Base-by-base conservation (phyloP, 2,113 vertebrate genomes). In the Machaerirhynchus nigripectus region DNA sequence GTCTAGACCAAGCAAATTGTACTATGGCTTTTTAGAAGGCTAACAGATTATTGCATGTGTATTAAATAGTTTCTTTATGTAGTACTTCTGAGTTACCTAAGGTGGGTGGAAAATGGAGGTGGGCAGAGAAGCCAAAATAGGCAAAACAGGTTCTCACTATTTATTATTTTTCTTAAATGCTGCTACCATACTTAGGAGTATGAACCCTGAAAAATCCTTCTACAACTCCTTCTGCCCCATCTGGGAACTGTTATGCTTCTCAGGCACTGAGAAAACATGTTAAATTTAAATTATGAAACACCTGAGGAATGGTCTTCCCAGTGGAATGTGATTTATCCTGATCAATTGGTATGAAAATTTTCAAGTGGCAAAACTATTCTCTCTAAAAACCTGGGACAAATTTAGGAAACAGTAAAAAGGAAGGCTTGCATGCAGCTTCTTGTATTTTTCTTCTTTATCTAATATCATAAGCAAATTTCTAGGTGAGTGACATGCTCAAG, bases 181-280 rank as follows among this genome's bases (percentile, higher is more conserved):
- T 61, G 19, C 28, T 74, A 16, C 22, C 5, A 31, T 40, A 10
- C 5, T 16, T 59, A 33, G 61, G 50, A 39, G 35, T 86, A 77
- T 35, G 40, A 60, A 83, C 23, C 40, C 24, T 74, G 47, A 53
- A 39, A 70, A 12, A 46, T 39, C 40, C 9, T 79, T 42, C 8
- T 53, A 7, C 19, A 44, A 19, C 7, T 35, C 57, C 39, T 90
- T 81, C 69, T 87, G 31, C 18, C 23, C 22, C 8, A 17, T 20
- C 24, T 74, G 50, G 33, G 15, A 22, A 44, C 10, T 47, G 23
- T 47, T 84, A 33, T 0, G 0, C 18, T 33, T 65, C 42, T 60
- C 56, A 39, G 75, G 37, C 52, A 44, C 30, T 10, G 11, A 69
- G 15, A 42, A n/a, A 77, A 39, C 15, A 3, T 69, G 10, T 40